Percentiles rank a stretch among this genome's conserved stretches.
phyloP scores from a whole-genome alignment of 2,113 vertebrate species.

The Lamprotornis superbus region DNA sequence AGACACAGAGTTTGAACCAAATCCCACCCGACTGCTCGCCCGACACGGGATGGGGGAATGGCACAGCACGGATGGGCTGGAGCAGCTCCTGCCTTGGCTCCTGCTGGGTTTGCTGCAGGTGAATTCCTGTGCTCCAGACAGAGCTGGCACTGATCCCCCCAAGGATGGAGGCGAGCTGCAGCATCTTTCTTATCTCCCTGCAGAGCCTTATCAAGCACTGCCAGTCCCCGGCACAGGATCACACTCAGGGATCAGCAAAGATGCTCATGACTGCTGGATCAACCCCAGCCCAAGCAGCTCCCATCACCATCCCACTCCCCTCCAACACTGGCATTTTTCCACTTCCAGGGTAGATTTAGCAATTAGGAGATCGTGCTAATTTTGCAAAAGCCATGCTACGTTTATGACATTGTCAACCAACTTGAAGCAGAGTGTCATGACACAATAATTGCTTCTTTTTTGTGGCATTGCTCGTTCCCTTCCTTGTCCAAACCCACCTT shows the following conservation, averaged over 20 bases:
- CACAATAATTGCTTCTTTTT: background rate
- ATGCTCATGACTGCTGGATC: accelerated
- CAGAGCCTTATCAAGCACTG: background rate
- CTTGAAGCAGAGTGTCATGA: background rate
- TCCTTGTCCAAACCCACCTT: background rate
- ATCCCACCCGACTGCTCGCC: background rate
- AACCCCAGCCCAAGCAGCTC: background rate
- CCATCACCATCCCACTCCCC: accelerated
- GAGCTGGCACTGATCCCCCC: accelerated
- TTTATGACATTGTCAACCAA: background rate
- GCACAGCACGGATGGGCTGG: accelerated
- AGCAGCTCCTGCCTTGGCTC: background rate
- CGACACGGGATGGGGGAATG: accelerated
- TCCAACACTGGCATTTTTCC: accelerated
- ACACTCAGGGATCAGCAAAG: accelerated
- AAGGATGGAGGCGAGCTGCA: accelerated
- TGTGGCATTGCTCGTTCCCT: background rate
- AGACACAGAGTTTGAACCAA: background rate
- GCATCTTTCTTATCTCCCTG: background rate
- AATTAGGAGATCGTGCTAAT: background rate
- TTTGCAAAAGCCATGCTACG: background rate
- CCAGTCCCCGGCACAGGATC: background rate
- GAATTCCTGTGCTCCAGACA: background rate
- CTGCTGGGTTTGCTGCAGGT: background rate
- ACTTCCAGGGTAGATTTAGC: background rate